Base-by-base conservation (phyloP, 1,140 invertebrate species). In the Druon quercuslanigerum region DNA sequence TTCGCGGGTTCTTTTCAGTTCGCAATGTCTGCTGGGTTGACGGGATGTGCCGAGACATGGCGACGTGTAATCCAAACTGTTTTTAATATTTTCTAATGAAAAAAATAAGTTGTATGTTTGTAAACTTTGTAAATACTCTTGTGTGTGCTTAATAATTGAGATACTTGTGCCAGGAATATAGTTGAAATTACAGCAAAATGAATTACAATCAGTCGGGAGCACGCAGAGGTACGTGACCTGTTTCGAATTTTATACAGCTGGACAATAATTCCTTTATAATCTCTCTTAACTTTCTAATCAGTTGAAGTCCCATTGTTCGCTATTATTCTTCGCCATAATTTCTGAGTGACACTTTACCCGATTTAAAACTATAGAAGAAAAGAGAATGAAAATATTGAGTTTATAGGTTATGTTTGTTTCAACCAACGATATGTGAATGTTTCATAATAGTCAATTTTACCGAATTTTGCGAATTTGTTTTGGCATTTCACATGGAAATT, bases 181-280 rank as follows among this genome's bases (percentile, higher is more conserved):
- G 33, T 73, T 71, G 60, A 3, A 51, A 25, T 50, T 0, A 17
- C 50, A 71, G 40, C 75, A 89, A 74, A 70, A 91, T 91, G 91
- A 90, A 90, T 87, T 91, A 90, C 72, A 92, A 89, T 86, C 86
- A 90, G 17, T 86, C 89, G 14, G 85, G 83, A 77, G 83, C 87
- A 8, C 85, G 89, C 7, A 87, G 90, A 75, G 89, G 90, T 91
- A 76, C 87, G 83, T 86, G 78, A 83, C 81, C 75, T 77, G 73
- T 56, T 77, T 79, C 12, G 19, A 7, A 16, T n/a, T 16, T 66
- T 33, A 17, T 66, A 66, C 60, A 66, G 20, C 60, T 66, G 60
- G 60, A 14, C 9, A 40, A n/a, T 33, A 40, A 40, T 60, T 33
- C 25, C 14, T 66, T 40, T 16, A n/a, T 16, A 7, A 46, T n/a